A percentile compares a stretch with the other conserved stretches of the same genome.
phyloP scores from a whole-genome alignment of 1,140 invertebrate genomes.

The Wasmannia auropunctata region DNA sequence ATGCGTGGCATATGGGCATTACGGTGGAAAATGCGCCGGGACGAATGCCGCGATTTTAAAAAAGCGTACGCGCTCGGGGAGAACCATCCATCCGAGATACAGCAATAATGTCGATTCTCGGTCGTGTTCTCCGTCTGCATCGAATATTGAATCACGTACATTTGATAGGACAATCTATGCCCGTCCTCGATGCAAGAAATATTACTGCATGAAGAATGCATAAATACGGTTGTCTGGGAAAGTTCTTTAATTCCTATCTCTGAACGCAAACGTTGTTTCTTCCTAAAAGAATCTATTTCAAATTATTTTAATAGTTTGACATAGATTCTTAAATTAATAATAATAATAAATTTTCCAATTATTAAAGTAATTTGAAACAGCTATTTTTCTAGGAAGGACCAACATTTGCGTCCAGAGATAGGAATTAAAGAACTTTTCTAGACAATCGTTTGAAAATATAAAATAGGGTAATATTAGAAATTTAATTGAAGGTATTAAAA shows the following conservation, averaged over 20 bases:
- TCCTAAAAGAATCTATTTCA: too few relatives aligned
- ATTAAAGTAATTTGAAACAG: neutral
- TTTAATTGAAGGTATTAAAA: neutral
- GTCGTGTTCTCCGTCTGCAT: constrained; percentile 57
- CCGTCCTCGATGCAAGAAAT: neutral
- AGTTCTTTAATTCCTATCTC: neutral
- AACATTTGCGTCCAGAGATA: neutral
- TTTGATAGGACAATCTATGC: constrained; percentile 3
- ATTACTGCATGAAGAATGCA: constrained; percentile 17
- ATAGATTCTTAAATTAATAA: too few relatives aligned
- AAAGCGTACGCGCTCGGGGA: neutral
- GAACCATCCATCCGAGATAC: neutral
- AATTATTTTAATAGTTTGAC: too few relatives aligned
- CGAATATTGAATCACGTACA: constrained; percentile 31
- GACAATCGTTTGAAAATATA: neutral
- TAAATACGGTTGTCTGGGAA: neutral
- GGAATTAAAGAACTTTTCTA: neutral
- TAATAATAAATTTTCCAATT: too few relatives aligned
- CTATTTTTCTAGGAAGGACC: neutral
- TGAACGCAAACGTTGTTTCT: neutral
- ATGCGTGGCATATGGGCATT: neutral
- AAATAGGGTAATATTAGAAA: neutral
- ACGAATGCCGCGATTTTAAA: constrained; percentile 11
- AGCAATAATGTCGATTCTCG: constrained; percentile 51
- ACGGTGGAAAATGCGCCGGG: neutral